Evolutionary conservation across 92 coral and sea anemone species (phyloP).

Genomic region (Ricordea florida): DNA sequence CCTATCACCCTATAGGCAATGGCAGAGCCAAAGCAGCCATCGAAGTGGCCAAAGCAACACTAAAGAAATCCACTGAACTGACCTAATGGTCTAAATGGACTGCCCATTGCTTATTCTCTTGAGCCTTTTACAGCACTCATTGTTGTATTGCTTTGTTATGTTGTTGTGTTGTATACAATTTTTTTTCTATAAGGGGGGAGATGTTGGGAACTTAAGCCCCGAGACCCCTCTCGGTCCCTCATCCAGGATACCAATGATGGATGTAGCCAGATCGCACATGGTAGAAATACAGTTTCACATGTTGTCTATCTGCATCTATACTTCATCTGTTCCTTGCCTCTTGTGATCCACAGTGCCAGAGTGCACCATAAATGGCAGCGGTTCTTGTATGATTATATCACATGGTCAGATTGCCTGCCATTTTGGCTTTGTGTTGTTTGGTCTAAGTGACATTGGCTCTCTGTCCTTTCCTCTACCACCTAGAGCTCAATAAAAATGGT

Average conservation of each 20-base stretch:
- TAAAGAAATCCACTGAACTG: slow-evolving; percentile 35
- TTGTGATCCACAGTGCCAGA: not conserved
- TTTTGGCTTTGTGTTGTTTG: too few relatives aligned
- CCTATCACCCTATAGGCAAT: slow-evolving; percentile 43
- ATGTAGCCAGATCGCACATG: too few relatives aligned
- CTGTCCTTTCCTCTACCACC: too few relatives aligned
- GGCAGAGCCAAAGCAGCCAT: slow-evolving; percentile 23
- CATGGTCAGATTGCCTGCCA: too few relatives aligned
- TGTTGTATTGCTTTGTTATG: not conserved
- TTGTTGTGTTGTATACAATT: not conserved
- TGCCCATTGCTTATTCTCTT: not conserved
- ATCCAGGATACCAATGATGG: too few relatives aligned
- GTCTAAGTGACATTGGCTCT: too few relatives aligned
- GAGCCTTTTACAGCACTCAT: not conserved
- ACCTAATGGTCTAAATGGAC: not conserved
- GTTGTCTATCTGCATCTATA: too few relatives aligned
- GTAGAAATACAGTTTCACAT: too few relatives aligned
- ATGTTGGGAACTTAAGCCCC: slow-evolving; percentile 17
- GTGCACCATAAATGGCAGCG: too few relatives aligned
- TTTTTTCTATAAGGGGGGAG: not conserved
- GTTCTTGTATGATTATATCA: too few relatives aligned
- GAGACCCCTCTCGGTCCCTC: too few relatives aligned
- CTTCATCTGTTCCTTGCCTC: not conserved
- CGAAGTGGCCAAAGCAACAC: slow-evolving; percentile 25
- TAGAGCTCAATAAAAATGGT: too few relatives aligned